Evolutionary conservation across 2,797 vertebrate species (phyloP).

Genomic region (Pagetopsis macropterus): DNA sequence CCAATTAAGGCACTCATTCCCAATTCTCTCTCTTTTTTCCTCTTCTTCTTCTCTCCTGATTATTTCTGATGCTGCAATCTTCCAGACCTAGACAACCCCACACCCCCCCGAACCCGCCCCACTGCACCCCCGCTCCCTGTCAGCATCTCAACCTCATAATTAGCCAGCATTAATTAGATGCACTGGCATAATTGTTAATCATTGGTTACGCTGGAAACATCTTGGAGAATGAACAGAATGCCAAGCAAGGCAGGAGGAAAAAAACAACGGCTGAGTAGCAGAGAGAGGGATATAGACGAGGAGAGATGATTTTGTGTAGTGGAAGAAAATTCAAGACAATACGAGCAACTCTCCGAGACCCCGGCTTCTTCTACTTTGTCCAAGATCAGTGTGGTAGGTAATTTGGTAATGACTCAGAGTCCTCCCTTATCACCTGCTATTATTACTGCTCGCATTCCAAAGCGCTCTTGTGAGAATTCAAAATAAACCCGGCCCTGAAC

Average conservation of each 20-base stretch:
- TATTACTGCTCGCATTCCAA: conserved; percentile 44
- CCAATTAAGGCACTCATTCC: conserved; percentile 75
- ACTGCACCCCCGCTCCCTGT: conserved; percentile 60
- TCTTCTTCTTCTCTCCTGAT: conserved; percentile 58
- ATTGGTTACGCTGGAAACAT: conserved; percentile 84
- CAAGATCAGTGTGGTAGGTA: conserved; percentile 43
- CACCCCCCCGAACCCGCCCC: conserved; percentile 21
- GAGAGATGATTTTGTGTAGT: conserved; percentile 18
- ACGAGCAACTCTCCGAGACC: conserved; percentile 42
- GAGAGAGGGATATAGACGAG: conserved; percentile 15
- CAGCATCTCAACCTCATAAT: conserved; percentile 85
- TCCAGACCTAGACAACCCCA: conserved; percentile 23
- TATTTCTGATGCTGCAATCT: conserved; percentile 74
- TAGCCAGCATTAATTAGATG: conserved; percentile 85
- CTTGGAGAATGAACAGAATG: conserved; percentile 80
- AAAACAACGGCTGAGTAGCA: conserved; percentile 48
- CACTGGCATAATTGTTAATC: conserved; percentile 87
- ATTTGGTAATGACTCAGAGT: conserved; percentile 61
- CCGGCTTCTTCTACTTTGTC: conserved; percentile 40
- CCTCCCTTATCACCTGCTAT: conserved; percentile 58
- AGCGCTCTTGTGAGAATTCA: conserved; percentile 42
- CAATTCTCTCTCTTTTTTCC: conserved; percentile 53
- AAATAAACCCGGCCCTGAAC: conserved; percentile 41
- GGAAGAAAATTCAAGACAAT: conserved; percentile 44
- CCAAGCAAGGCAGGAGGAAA: conserved; percentile 70